Evolutionary conservation across 2,797 vertebrate species (phyloP), one percentile per base, ranked within the genome.

Genomic region (Streptopelia turtur): DNA sequence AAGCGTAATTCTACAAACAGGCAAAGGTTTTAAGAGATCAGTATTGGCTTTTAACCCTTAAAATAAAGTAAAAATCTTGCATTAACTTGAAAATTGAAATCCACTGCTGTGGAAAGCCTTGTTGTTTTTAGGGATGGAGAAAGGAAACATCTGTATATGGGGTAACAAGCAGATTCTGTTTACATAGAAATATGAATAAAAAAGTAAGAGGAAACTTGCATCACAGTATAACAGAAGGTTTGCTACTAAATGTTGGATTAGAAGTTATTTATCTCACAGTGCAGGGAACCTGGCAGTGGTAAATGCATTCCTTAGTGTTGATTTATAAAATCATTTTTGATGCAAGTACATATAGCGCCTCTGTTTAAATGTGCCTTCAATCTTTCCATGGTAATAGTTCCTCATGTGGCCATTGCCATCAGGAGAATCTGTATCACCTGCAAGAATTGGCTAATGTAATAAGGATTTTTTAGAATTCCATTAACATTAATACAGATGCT

Each of bases 121-220:
- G 15, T 52, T 74, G 27, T n/a, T 77, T 87, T 57, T 75, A 50
- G 68, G 84, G 27, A 11, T 18, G 64, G 74, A 66, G 37, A 41
- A 83, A 53, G 88, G 41, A 69, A 93, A 94, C 78, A 88, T 87
- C 83, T 95, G 83, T 90, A 91, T 66, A 64, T 83, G 31, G 53
- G 24, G 15, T 95, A 84, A 79, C 88, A 84, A 84, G 66, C 83
- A 95, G 81, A 89, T 82, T 91, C 77, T 94, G 43, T 87, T 94
- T 96, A 90, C 28, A 33, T 79, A 74, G 37, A 95, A 94, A 93
- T 86, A 91, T 0, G 2, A 91, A 68, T 85, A 7, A 74, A 84
- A 95, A 94, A 63, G 57, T 50, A 82, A 47, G 43, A 75, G 68
- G 83, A 83, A 87, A 89, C n/a, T 80, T 91, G 37, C 56, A 66